Conservation (phyloP, 2,113 vertebrate species). For the Prochilodus magdalenae region DNA sequence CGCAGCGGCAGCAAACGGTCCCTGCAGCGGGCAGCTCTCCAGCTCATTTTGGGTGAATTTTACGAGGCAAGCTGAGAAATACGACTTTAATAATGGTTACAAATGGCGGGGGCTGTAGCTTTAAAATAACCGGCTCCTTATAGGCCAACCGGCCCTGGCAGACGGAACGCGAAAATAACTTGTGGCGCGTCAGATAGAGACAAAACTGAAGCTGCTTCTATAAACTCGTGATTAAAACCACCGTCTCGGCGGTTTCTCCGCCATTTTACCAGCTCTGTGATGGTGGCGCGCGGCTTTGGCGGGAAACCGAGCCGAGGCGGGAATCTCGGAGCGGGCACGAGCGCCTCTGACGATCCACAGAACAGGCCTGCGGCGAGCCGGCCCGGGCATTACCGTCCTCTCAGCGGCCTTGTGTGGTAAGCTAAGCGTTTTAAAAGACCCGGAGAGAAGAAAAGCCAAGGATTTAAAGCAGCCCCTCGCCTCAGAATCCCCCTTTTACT, state of each 20-base stretch:
- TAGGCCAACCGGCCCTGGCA: conserved; percentile 45
- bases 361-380: not conserved
- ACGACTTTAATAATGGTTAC: conserved; percentile 77
- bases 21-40: conserved; percentile 48
- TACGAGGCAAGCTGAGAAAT: conserved; percentile 73
- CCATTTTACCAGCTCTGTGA: conserved; percentile 69
- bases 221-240: conserved; percentile 72
- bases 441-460: conserved; percentile 1
- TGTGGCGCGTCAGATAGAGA: conserved; percentile 74
- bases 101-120: conserved; percentile 63
- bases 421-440: conserved; percentile 32
- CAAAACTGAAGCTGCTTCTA: conserved; percentile 70
- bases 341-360: conserved; percentile 64
- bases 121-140: conserved; percentile 41
- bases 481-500: conserved; percentile 18
- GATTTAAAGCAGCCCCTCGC: conserved; percentile 24
- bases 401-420: not conserved
- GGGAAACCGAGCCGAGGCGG: conserved; percentile 65
- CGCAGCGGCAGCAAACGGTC: conserved; percentile 7
- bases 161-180: conserved; percentile 77
- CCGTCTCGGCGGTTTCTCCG: conserved; percentile 70
- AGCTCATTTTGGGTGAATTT: conserved; percentile 67
- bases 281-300: conserved; percentile 34
- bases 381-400: not conserved
- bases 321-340: conserved; percentile 63